Base-by-base conservation (phyloP, 2,888 invertebrate genomes). In the Agriotes lineatus region DNA sequence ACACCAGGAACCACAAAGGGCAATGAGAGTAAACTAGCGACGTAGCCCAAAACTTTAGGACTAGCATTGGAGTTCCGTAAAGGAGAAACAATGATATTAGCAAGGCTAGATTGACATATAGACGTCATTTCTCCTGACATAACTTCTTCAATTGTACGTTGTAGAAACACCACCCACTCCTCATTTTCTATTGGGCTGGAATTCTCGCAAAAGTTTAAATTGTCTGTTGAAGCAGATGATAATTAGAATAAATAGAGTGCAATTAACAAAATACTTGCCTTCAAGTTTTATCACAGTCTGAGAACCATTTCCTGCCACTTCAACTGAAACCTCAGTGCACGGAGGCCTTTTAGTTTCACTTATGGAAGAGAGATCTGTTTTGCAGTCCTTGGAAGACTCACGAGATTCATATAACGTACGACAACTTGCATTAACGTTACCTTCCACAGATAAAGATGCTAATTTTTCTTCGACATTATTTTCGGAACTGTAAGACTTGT, bases 131-230 rank as follows among this genome's bases (percentile, higher is more conserved):
- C 94, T 0, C 93, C 93, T 63, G 90, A 90, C 85, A 95, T 89
- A 10, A 94, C 89, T 86, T 95, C 96, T 80, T 91, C 91, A 82
- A 94, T 93, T 12, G 93, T 93, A 9, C 90, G 90, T 77, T 93
- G 90, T 0, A 96, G 83, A 82, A 95, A 96, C 0, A 92, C 94
- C 71, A 94, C 86, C 95, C 95, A 95, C 83, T 96, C 95, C 72
- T 95, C 95, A 73, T 93, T 89, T 82, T 95, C 94, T 68, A 95
- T 92, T 1, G 92, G 90, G 76, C 88, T 87, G 0, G 84, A 84
- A 73, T 86, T 86, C 75, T 86, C 86, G 62, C 84, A 83, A 0
- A 85, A 84, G 66, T 85, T 74, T 14, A 76, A 59, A n/a, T 61
- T 67, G 14, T 58, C 68, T 65, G n/a, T 12, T 33, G 25, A 44